Conservation (phyloP, 2,888 invertebrate genomes). For the Eupeodes luniger region DNA sequence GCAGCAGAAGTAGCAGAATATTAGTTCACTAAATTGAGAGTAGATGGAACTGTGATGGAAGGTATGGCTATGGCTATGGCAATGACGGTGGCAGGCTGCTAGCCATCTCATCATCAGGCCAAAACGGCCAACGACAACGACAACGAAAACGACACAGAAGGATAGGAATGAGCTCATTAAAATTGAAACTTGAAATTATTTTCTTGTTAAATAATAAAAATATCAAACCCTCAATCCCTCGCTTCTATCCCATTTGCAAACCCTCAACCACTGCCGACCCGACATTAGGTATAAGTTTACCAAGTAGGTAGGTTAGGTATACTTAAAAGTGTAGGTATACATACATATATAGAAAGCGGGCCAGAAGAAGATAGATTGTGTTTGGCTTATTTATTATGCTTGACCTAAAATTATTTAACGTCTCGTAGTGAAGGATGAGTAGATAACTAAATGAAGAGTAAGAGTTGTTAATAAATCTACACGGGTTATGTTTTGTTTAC, state of each 20-base stretch:
- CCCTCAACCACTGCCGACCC: not conserved
- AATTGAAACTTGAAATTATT: conserved; percentile 72
- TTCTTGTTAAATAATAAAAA: conserved; percentile 62
- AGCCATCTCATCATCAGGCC: too few relatives aligned
- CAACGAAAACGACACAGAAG: not conserved
- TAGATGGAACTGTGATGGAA: too few relatives aligned
- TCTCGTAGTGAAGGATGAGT: conserved; percentile 5
- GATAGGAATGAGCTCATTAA: conserved; percentile 62
- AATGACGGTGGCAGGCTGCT: not conserved
- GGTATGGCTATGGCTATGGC: not conserved
- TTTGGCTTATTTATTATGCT: conserved; percentile 58
- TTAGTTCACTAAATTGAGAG: too few relatives aligned
- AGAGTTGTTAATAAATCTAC: conserved; percentile 52
- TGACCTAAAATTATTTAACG: conserved; percentile 52
- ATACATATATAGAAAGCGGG: not conserved
- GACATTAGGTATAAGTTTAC: too few relatives aligned
- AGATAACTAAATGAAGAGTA: conserved; percentile 40
- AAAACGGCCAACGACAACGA: too few relatives aligned
- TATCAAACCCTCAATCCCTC: not conserved
- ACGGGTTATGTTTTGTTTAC: not conserved
- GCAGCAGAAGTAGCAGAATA: not conserved
- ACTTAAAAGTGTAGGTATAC: not conserved
- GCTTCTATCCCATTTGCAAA: not conserved
- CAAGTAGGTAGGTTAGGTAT: not conserved
- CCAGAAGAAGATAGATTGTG: conserved; percentile 34